Percentiles rank a stretch among this genome's conserved stretches.
phyloP scores from a whole-genome alignment of 2,113 vertebrate species.

The Lagopus leucura region DNA sequence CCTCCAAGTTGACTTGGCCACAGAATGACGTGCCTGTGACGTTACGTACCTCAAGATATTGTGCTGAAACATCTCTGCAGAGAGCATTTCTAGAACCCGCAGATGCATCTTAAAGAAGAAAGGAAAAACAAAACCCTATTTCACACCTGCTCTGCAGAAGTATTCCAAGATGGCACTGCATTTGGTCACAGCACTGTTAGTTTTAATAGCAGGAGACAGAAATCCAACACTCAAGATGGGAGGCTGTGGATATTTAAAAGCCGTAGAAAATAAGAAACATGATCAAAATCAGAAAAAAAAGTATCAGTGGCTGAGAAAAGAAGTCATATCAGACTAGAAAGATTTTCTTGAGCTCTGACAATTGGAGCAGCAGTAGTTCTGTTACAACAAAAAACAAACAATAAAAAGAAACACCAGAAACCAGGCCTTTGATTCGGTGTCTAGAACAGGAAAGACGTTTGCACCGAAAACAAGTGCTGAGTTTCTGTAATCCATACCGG shows the following conservation, averaged over 20 bases:
- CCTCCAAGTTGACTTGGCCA: not conserved
- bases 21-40: not conserved
- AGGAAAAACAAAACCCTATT: not conserved
- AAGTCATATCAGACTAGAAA: not conserved
- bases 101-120: not conserved
- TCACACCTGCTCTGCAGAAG: not conserved
- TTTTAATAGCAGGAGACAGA: not conserved
- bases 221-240: not conserved
- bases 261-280: not conserved
- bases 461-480: not conserved
- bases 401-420: not conserved
- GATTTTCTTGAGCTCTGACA: not conserved
- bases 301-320: not conserved
- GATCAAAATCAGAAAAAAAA: not conserved
- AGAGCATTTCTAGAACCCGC: not conserved
- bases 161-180: not conserved
- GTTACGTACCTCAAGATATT: fast-evolving
- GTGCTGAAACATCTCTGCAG: not conserved
- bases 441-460: not conserved
- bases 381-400: not conserved
- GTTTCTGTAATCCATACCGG: not conserved
- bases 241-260: not conserved
- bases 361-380: not conserved
- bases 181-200: not conserved
- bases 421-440: not conserved